These are phyloP conservation scores for Percopsis omiscomaycus DNA, from an alignment of 2,797 vertebrate genomes.

Conservation along the genomic window DNA sequence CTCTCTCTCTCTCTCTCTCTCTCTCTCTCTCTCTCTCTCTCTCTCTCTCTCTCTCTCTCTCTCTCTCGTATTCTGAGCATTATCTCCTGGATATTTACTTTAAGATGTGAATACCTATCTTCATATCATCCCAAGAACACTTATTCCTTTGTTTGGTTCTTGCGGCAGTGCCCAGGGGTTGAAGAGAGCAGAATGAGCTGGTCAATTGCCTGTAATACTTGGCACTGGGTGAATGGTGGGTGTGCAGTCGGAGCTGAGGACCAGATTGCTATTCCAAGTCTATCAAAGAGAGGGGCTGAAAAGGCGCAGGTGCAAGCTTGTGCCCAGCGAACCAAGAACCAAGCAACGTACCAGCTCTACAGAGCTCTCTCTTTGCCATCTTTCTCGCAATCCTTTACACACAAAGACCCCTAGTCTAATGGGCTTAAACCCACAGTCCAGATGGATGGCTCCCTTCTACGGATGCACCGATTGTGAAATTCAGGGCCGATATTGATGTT, in stretches of 20 bases:
- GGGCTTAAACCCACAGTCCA: conserved; percentile 32
- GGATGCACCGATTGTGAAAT: too few relatives aligned
- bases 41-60: too few relatives aligned
- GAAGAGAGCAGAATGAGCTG: neutral
- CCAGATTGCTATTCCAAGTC: conserved; percentile 33
- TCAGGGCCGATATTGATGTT: too few relatives aligned
- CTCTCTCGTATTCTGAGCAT: too few relatives aligned
- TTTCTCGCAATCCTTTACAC: neutral
- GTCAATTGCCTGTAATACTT: conserved; percentile 36
- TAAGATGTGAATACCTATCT: too few relatives aligned
- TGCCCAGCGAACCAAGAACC: conserved; percentile 29
- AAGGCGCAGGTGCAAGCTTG: conserved; percentile 65
- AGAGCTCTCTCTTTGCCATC: conserved; percentile 20
- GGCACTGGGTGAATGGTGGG: neutral
- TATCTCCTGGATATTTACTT: too few relatives aligned
- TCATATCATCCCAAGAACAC: too few relatives aligned
- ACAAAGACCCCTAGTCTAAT: conserved; percentile 21
- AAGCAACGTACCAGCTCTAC: conserved; percentile 7
- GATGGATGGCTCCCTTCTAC: conserved; percentile 4
- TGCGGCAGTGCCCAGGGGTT: too few relatives aligned
- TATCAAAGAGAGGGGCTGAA: conserved; percentile 42
- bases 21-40: too few relatives aligned
- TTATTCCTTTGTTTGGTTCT: too few relatives aligned
- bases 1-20: too few relatives aligned
- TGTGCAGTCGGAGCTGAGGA: neutral